These are phyloP conservation scores for Rhegmatorhina hoffmannsi DNA, from an alignment of 2,113 vertebrate species.

Conservation along the genomic window DNA sequence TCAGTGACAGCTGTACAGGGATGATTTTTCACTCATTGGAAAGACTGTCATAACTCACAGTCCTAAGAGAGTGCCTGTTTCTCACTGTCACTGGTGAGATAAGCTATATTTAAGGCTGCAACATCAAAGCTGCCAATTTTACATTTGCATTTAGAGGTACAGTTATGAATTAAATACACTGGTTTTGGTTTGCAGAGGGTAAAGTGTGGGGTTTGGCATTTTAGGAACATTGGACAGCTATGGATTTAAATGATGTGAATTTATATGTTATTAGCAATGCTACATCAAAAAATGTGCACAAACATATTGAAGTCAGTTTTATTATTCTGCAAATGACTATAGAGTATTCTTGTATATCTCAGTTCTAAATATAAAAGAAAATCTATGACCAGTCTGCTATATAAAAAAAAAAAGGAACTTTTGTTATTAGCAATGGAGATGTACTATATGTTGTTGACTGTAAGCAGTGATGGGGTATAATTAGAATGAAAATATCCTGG, in stretches of 20 bases:
- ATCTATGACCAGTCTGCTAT: not conserved
- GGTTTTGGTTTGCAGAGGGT: conserved; percentile 26
- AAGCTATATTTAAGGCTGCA: conserved; percentile 55
- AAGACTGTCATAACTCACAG: conserved; percentile 64
- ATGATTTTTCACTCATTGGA: conserved; percentile 61
- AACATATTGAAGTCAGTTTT: not conserved
- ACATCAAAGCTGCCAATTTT: conserved; percentile 62
- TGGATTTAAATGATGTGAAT: not conserved
- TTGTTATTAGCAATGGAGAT: not conserved
- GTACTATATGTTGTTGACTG: not conserved
- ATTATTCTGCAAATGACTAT: not conserved
- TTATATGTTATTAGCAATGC: not conserved
- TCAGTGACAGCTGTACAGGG: conserved; percentile 42
- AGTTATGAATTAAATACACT: conserved; percentile 26
- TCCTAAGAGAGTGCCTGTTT: conserved; percentile 71
- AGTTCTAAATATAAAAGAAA: not conserved
- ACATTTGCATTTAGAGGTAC: conserved; percentile 45
- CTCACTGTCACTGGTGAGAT: conserved; percentile 69
- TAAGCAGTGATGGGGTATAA: not conserved
- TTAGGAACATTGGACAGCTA: not conserved
- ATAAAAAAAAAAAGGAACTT: not conserved
- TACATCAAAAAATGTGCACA: not conserved
- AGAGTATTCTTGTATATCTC: not conserved
- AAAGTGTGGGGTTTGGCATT: not conserved
- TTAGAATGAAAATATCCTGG: conserved; percentile 48